Conservation (phyloP, 2,113 vertebrate genomes). For the Tachysurus fulvidraco region DNA sequence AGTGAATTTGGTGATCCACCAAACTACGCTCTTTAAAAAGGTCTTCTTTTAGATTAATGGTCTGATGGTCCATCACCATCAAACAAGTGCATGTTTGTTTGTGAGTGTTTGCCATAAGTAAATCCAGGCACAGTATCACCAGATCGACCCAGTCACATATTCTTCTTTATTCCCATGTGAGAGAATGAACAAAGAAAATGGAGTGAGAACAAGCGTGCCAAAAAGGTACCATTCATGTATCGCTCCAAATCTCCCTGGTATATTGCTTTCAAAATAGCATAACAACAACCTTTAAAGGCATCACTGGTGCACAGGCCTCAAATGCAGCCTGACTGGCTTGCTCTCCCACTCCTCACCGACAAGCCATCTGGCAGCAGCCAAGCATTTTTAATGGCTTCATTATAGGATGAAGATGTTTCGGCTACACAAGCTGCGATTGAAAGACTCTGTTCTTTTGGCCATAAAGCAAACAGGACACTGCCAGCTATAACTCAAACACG, state of each 20-base stretch:
- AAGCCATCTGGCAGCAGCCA: conserved; percentile 72
- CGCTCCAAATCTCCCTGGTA: conserved; percentile 36
- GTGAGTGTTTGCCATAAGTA: conserved; percentile 31
- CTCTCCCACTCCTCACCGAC: conserved; percentile 59
- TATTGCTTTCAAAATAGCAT: conserved; percentile 48
- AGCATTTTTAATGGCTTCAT: conserved; percentile 74
- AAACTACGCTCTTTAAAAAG: background rate
- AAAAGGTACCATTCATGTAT: conserved; percentile 27
- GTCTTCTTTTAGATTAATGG: background rate
- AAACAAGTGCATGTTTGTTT: conserved; percentile 1
- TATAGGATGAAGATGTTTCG: conserved; percentile 58
- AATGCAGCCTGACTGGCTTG: conserved; percentile 35
- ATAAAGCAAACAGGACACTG: conserved; percentile 47
- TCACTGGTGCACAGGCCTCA: conserved; percentile 29
- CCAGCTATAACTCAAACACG: conserved; percentile 36
- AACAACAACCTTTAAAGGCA: conserved; percentile 47
- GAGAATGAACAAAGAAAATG: conserved; percentile 41
- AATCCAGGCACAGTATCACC: background rate
- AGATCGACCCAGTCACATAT: conserved; percentile 37
- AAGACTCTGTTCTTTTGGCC: conserved; percentile 36
- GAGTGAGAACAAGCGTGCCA: conserved; percentile 30
- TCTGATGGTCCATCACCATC: background rate
- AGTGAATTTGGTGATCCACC: background rate
- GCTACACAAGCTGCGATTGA: conserved; percentile 56
- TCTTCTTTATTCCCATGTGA: conserved; percentile 34